Percentiles rank a stretch among this genome's conserved stretches.
Evolutionary conservation across 2,113 vertebrate species (phyloP).

Genomic region (Vulpes lagopus): DNA sequence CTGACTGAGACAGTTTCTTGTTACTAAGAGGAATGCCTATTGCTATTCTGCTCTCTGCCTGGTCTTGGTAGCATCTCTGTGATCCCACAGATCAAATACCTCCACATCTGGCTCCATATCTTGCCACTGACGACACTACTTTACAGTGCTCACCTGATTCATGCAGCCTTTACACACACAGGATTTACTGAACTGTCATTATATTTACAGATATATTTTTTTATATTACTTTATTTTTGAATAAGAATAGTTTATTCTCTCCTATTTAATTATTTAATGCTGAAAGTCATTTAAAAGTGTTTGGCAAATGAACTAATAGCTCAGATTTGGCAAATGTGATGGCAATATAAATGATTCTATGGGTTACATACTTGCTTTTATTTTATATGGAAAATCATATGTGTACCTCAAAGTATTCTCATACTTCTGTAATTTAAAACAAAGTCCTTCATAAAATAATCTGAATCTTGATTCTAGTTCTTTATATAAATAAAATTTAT

Average conservation of each 20-base stretch:
- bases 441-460: background rate
- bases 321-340: background rate
- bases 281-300: background rate
- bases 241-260: background rate
- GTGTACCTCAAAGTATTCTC: background rate
- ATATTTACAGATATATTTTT: background rate
- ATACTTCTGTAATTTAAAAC: background rate
- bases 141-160: background rate
- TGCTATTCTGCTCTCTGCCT: background rate
- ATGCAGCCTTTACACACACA: background rate
- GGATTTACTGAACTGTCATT: background rate
- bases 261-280: background rate
- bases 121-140: background rate
- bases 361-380: background rate
- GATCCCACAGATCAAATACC: background rate
- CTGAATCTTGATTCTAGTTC: background rate
- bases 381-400: background rate
- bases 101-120: background rate
- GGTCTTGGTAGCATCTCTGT: background rate
- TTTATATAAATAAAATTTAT: background rate
- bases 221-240: background rate
- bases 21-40: background rate
- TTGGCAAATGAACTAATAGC: background rate
- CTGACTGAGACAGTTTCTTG: background rate
- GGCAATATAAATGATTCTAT: background rate